Evolutionary conservation across 2,113 vertebrate genomes (phyloP).

Genomic region (Dascyllus trimaculatus): DNA sequence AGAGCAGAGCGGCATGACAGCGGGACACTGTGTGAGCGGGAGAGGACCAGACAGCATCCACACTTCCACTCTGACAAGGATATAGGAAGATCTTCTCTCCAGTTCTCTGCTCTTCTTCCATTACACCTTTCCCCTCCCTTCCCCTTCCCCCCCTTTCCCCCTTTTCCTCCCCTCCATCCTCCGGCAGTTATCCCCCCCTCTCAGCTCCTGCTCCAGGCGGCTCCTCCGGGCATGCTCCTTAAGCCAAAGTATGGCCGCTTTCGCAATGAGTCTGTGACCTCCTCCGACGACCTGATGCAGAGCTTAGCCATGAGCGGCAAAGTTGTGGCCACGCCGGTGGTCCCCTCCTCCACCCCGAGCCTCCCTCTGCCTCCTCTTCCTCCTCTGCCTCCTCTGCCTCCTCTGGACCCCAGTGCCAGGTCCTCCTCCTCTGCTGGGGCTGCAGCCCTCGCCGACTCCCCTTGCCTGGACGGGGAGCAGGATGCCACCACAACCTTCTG

Average conservation of each 20-base stretch:
- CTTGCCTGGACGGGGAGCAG: constrained; percentile 87
- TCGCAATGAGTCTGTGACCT: constrained; percentile 90
- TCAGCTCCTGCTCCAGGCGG: constrained; percentile 75
- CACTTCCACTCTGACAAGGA: constrained; percentile 62
- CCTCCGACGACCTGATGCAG: constrained; percentile 88
- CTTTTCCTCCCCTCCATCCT: constrained; percentile 58
- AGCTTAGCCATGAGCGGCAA: constrained; percentile 89
- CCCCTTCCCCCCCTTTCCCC: constrained; percentile 23
- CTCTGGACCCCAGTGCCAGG: constrained; percentile 77
- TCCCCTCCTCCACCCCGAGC: constrained; percentile 76
- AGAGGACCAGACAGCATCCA: constrained; percentile 71
- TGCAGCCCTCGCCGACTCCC: constrained; percentile 83
- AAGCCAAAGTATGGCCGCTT: constrained; percentile 93
- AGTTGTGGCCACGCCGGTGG: constrained; percentile 85
- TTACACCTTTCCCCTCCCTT: constrained; percentile 55
- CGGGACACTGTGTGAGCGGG: constrained; percentile 56
- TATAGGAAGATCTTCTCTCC: constrained; percentile 64
- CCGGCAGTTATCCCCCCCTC: constrained; percentile 57
- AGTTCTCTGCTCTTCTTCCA: constrained; percentile 55
- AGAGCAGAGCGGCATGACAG: constrained; percentile 71
- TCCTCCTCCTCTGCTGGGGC: constrained; percentile 78
- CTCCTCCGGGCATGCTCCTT: constrained; percentile 90
- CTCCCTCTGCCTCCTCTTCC: constrained; percentile 81
- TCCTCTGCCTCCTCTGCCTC: constrained; percentile 82
- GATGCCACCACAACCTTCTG: constrained; percentile 94